Evolutionary conservation across 2,888 invertebrate genomes (phyloP), one percentile per base, ranked within the genome.

Genomic region (Mesochorus sp.): DNA sequence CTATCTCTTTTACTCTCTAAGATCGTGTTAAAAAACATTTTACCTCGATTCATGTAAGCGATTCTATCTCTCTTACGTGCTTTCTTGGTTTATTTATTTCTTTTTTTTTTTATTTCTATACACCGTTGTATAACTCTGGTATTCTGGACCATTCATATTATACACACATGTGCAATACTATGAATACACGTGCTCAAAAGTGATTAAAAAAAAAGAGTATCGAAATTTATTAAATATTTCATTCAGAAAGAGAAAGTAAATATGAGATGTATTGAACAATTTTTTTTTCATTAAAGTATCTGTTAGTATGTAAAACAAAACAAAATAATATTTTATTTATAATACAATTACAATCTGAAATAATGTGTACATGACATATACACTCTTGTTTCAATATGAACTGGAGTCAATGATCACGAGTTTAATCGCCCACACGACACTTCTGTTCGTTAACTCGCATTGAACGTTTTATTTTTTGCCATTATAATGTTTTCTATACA

Each of bases 361-460:
- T 3, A 19, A 28, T 10, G 31, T 12, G 12, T 19, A 28, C 10
- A 8, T 0, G n/a, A 62, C 26, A 49, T 49, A 37, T 55, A 44
- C 12, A 3, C 31, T 19, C 24, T n/a, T 17, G 44, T 37, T 49
- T 73, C 19, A 62, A 37, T n/a, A n/a, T 55, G 57, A 55, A 62
- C 37, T 37, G 37, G 28, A 61, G 61, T 44, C 28, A 61, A 67
- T 53, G 47, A 72, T 73, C 51, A 49, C 47, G 42, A 57, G 68
- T 78, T 68, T 49, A 70, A 73, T 68, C 77, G 77, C 77, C 77
- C 73, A 78, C 77, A 24, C 73, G 62, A 42, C 47, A 62, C 31
- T 64, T 64, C 26, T 17, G 26, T 76, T 24, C 47, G 53, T 66
- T 67, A n/a, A n/a, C n/a, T 53, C 47, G 47, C 59, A 8, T 14